These are phyloP conservation scores for Etheostoma cragini DNA, from an alignment of 2,113 vertebrate species.

Conservation along the genomic window DNA sequence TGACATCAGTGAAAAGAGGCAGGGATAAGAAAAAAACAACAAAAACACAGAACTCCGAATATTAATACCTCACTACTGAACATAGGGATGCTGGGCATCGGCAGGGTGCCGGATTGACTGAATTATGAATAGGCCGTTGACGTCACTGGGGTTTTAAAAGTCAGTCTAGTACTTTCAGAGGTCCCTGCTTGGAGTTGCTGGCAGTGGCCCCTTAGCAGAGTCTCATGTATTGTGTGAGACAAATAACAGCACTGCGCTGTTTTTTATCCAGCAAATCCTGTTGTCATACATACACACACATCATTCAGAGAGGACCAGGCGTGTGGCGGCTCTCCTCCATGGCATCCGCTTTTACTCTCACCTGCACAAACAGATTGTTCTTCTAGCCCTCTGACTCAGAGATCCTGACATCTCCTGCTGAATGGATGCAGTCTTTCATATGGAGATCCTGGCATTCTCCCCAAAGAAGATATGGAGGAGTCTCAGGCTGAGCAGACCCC, in stretches of 20 bases:
- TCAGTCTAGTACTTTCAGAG: constrained; percentile 47
- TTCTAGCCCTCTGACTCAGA: constrained; percentile 32
- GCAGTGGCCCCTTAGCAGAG: constrained; percentile 30
- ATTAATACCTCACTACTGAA: constrained; percentile 69
- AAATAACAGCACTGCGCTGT: constrained; percentile 8
- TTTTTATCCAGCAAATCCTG: constrained; percentile 27
- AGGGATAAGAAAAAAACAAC: constrained; percentile 40
- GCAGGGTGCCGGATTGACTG: constrained; percentile 65
- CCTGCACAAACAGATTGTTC: constrained; percentile 31
- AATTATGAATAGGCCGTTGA: constrained; percentile 80
- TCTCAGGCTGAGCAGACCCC: constrained; percentile 11
- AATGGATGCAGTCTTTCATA: constrained; percentile 42
- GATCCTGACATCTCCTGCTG: constrained; percentile 6
- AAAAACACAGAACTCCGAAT: constrained; percentile 65
- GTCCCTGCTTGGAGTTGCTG: constrained; percentile 15
- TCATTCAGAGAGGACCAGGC: constrained; percentile 7
- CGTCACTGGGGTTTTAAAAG: constrained; percentile 70
- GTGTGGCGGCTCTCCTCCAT: background rate
- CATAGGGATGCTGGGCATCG: constrained; percentile 54
- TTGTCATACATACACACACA: constrained; percentile 23
- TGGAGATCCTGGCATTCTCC: constrained; percentile 50
- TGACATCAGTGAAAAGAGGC: constrained; percentile 52
- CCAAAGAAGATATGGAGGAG: constrained; percentile 25
- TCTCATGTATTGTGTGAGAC: constrained; percentile 25
- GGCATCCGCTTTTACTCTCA: constrained; percentile 18